phyloP scores from a whole-genome alignment of 2,113 vertebrate genomes.

The Chrysemys picta region DNA sequence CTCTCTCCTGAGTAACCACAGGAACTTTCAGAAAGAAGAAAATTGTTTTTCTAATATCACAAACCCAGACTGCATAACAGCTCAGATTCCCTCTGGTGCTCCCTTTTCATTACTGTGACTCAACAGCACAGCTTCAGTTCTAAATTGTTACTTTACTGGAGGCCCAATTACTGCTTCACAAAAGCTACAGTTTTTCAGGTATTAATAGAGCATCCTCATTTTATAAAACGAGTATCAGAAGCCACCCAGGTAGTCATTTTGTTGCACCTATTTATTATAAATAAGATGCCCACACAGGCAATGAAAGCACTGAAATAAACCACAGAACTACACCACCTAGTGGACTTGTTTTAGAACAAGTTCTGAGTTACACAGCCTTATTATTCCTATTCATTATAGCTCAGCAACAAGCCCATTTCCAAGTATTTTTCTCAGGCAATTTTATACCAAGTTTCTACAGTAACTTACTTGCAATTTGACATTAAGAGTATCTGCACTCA shows the following conservation, averaged over 20 bases:
- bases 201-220: neutral
- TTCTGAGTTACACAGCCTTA: neutral
- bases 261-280: neutral
- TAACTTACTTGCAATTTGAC: neutral
- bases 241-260: constrained; percentile 23
- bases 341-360: constrained; percentile 13
- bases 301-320: neutral
- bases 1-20: constrained; percentile 19
- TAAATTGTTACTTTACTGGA: constrained; percentile 17
- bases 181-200: neutral
- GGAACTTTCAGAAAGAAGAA: constrained; percentile 40
- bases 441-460: neutral
- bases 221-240: constrained; percentile 8
- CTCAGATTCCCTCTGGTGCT: constrained; percentile 53
- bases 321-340: constrained; percentile 70
- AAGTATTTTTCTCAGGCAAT: neutral
- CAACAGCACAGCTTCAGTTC: constrained; percentile 15
- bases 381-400: rapidly evolving
- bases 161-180: constrained; percentile 17
- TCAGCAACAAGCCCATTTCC: neutral
- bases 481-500: neutral
- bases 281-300: neutral
- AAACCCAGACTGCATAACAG: constrained; percentile 24
- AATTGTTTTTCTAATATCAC: constrained; percentile 9
- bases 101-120: constrained; percentile 2